Evolutionary conservation across 2,797 vertebrate genomes (phyloP).

Genomic region (Gallirallus australis): DNA sequence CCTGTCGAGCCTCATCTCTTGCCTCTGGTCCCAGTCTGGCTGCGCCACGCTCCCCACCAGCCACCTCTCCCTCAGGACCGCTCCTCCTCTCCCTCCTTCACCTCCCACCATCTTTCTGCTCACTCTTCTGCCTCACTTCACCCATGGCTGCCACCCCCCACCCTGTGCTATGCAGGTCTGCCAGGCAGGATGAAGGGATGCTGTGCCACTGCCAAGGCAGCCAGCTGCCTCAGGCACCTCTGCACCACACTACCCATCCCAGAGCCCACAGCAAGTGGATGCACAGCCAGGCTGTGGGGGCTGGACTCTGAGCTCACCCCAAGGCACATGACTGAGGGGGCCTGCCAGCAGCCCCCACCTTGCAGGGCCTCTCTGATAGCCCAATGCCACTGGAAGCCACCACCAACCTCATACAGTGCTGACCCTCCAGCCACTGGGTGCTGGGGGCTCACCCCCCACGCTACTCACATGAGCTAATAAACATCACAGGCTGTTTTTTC

Average conservation of each 20-base stretch:
- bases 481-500: not conserved
- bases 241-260: not conserved
- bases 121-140: not conserved
- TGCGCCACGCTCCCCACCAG: fast-evolving
- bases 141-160: not conserved
- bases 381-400: not conserved
- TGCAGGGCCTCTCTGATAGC: not conserved
- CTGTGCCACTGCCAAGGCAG: fast-evolving
- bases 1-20: not conserved
- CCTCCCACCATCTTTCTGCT: not conserved
- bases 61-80: not conserved
- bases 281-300: fast-evolving
- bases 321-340: fast-evolving
- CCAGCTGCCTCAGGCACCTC: not conserved
- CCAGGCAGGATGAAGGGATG: not conserved
- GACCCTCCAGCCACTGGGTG: not conserved
- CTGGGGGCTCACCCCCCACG: not conserved
- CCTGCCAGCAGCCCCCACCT: not conserved
- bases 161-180: fast-evolving
- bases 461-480: not conserved
- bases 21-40: not conserved
- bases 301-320: too few relatives aligned
- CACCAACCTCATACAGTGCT: not conserved
- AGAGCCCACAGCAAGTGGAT: not conserved
- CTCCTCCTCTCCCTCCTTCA: not conserved